Percentiles rank a stretch among this genome's conserved stretches.
These are phyloP conservation scores for Pao palembangensis DNA, from an alignment of 2,113 vertebrate species.

Conservation along the genomic window DNA sequence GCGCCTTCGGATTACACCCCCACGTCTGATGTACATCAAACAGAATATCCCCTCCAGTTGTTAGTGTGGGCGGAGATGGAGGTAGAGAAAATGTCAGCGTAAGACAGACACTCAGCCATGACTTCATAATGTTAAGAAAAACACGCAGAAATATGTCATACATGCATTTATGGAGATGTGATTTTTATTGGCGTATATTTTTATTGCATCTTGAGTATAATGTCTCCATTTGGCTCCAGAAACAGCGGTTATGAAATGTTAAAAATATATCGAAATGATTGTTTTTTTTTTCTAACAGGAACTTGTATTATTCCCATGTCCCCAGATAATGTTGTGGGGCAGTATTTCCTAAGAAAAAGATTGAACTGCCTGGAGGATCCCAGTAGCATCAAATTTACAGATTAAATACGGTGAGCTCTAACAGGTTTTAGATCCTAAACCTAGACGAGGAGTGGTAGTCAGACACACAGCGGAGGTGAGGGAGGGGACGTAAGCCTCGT, in stretches of 20 bases:
- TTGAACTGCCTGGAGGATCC: conserved; percentile 15
- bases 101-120: conserved; percentile 34
- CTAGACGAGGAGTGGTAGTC: conserved; percentile 42
- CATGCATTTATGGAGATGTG: conserved; percentile 4
- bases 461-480: conserved; percentile 45
- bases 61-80: conserved; percentile 38
- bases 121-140: conserved; percentile 40
- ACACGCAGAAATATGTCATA: background rate
- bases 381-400: conserved; percentile 40
- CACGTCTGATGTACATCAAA: conserved; percentile 62
- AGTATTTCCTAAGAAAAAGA: conserved; percentile 14
- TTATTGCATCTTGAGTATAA: background rate
- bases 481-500: conserved; percentile 47
- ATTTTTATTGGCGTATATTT: conserved; percentile 1
- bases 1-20: conserved; percentile 42
- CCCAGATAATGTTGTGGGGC: background rate
- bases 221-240: conserved; percentile 1
- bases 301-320: too few relatives aligned
- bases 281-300: background rate
- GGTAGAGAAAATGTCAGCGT: conserved; percentile 21
- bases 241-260: background rate
- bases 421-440: conserved; percentile 54
- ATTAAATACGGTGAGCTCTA: conserved; percentile 47
- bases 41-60: conserved; percentile 53
- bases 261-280: conserved; percentile 1